phyloP scores from a whole-genome alignment of 1,140 invertebrate species.

The Papilio xuthus region DNA sequence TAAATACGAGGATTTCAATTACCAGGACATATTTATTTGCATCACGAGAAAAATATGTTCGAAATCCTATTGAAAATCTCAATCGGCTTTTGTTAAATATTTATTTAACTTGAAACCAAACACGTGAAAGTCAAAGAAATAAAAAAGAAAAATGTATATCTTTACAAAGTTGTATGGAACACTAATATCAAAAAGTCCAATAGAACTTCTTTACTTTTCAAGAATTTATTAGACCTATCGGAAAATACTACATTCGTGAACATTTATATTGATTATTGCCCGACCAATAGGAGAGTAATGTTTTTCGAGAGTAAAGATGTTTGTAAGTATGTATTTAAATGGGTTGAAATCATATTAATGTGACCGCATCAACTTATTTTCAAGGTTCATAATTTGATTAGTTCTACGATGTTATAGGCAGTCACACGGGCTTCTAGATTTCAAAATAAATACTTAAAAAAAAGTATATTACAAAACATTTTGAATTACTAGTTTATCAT shows the following conservation, averaged over 20 bases:
- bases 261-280: background rate
- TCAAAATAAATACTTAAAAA: no score
- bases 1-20: background rate
- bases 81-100: background rate
- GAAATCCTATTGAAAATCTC: background rate
- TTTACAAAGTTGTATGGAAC: background rate
- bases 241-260: background rate
- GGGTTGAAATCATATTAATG: no score
- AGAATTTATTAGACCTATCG: background rate
- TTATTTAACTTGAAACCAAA: background rate
- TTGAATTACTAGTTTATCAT: no score
- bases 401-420: no score
- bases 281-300: no score
- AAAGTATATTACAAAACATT: no score
- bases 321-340: no score
- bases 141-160: background rate
- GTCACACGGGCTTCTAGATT: no score
- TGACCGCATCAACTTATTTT: no score
- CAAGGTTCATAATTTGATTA: no score
- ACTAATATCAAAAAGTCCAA: background rate
- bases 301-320: no score
- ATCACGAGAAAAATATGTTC: background rate
- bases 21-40: background rate
- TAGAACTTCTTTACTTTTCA: background rate
- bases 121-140: background rate